Conservation (phyloP, 2,797 vertebrate genomes). For the Anguilla megastoma region DNA sequence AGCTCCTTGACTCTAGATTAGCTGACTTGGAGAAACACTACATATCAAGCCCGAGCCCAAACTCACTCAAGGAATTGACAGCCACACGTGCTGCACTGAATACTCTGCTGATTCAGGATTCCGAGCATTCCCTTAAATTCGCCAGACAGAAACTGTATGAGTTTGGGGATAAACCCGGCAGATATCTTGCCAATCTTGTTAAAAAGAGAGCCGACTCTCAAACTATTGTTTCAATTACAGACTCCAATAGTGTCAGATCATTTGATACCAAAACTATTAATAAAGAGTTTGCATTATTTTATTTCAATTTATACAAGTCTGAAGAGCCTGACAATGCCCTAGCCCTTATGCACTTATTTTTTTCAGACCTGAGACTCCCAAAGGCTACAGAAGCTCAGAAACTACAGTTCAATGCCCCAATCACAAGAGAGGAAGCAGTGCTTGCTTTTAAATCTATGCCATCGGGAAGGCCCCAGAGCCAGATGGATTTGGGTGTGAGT, state of each 20-base stretch:
- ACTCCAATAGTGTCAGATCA: no score
- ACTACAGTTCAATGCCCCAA: constrained; percentile 11
- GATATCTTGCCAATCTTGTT: no score
- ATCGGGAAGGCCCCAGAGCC: neutral
- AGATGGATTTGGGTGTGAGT: neutral
- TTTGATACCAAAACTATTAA: no score
- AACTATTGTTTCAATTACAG: neutral
- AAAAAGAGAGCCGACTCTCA: neutral
- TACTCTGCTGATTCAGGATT: neutral
- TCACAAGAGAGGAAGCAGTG: constrained; percentile 17
- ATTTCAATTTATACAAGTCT: no score
- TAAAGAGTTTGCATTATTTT: no score
- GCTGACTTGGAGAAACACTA: neutral
- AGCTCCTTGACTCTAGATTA: neutral
- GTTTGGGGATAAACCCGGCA: no score
- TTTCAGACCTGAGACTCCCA: neutral
- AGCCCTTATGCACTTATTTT: no score
- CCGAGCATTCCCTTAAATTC: neutral
- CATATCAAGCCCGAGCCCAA: neutral
- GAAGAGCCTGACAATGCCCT: no score
- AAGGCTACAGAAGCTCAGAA: neutral
- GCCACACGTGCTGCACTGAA: neutral
- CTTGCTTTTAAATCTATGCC: neutral
- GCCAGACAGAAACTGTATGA: no score
- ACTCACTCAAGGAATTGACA: neutral